Evolutionary conservation across 2,888 invertebrate species (phyloP), one percentile per base, ranked within the genome.

Genomic region (Drosophila incognita): DNA sequence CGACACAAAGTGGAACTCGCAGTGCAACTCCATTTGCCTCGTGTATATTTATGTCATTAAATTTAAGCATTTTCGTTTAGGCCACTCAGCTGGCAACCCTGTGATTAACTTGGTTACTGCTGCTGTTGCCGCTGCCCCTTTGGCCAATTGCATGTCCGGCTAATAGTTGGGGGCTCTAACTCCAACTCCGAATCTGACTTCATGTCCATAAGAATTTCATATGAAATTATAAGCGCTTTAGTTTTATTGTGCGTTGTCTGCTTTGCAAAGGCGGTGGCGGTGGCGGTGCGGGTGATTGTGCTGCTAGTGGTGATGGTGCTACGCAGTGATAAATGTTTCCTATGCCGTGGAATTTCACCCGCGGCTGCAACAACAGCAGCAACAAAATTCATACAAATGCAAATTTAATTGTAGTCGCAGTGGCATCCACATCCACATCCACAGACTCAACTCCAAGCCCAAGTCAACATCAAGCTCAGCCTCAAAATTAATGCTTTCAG

Each of bases 31-130:
- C 79, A 78, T 78, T 78, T 78, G 73, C 68, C 71, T 77, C 67
- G 83, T 83, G 74, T 87, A 87, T 87, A 90, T 90, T 92, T 92
- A 92, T 92, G 92, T 92, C 92, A 92, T 92, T 92, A 92, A 92
- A 90, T 90, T 92, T 92, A 92, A 92, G 92, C 89, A 90, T 92
- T 91, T 92, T 92, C 91, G 91, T 92, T 92, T 92, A 92, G 87
- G 84, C 89, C 89, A 91, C 87, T 91, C 87, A 85, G 83, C 78
- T 83, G 81, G 90, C 85, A 89, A 90, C 81, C 91, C 90, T 92
- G 82, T 90, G 87, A 90, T 90, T 90, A 90, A 81, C 70, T 81
- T 89, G 83, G 76, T 66, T 84, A 71, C 69, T 73, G 73, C 73
- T 74, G 79, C 70, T 63, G 58, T 53, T 61, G 69, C 80, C 83